phyloP scores from a whole-genome alignment of 2,888 invertebrate species.

The Tipula helvola region DNA sequence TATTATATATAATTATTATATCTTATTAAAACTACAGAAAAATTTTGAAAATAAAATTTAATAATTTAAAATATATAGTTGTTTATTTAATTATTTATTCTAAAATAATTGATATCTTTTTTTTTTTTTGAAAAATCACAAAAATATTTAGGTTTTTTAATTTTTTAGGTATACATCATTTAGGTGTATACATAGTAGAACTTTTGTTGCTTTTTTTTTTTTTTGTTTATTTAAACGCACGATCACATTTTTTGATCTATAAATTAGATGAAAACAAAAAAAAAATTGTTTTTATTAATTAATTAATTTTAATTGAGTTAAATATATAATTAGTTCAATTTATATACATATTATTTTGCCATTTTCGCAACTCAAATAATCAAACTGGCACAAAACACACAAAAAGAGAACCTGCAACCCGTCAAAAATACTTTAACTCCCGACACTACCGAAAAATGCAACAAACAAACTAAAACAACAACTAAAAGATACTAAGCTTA shows the following conservation, averaged over 20 bases:
- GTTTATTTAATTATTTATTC: background rate
- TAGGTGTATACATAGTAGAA: background rate
- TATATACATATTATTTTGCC: background rate
- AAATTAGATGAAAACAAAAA: background rate
- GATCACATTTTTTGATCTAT: background rate
- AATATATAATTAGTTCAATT: background rate
- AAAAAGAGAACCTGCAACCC: background rate
- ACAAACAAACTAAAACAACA: background rate
- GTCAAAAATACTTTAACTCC: background rate
- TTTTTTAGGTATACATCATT: background rate
- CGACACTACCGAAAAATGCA: background rate
- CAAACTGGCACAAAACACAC: background rate
- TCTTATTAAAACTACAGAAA: background rate
- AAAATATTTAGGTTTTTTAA: background rate
- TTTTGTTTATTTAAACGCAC: background rate
- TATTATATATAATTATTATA: background rate
- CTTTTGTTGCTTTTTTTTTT: background rate
- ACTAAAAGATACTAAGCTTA: background rate
- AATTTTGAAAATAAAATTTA: background rate
- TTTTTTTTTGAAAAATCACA: background rate
- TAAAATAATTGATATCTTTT: background rate
- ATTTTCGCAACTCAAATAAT: background rate
- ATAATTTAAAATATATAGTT: background rate
- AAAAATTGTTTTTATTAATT: background rate
- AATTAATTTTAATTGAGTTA: background rate